Conservation (phyloP, 2,888 invertebrate genomes). For the Drosophila affinis region DNA sequence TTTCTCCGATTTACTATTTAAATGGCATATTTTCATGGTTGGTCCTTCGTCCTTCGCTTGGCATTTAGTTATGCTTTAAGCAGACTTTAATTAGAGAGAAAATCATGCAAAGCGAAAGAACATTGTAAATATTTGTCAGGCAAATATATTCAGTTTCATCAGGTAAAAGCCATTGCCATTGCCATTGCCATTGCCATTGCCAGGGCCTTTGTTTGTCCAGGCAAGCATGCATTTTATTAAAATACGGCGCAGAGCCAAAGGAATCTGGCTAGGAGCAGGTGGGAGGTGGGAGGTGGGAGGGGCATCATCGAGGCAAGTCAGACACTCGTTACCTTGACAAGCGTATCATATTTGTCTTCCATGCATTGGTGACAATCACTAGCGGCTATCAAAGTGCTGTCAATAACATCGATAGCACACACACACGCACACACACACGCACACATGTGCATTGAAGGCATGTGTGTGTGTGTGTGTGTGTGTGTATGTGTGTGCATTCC, state of each 20-base stretch:
- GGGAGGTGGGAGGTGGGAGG: neutral
- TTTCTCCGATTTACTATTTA: too few species aligned
- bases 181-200: too few species aligned
- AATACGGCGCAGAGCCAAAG: constrained; percentile 62
- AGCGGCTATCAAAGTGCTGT: constrained; percentile 69
- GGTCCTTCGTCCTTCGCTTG: neutral
- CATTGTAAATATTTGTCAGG: constrained; percentile 56
- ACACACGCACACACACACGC: neutral
- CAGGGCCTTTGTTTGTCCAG: constrained; percentile 41
- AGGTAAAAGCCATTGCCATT: constrained; percentile 30
- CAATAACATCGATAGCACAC: constrained; percentile 61
- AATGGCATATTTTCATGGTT: too few species aligned
- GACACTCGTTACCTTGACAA: constrained; percentile 66
- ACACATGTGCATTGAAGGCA: constrained; percentile 1
- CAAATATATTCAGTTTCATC: constrained; percentile 42
- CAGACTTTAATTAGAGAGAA: constrained; percentile 54
- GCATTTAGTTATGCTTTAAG: neutral
- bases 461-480: neutral
- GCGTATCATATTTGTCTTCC: constrained; percentile 69
- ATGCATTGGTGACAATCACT: constrained; percentile 72
- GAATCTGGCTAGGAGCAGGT: constrained; percentile 14
- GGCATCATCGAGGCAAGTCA: constrained; percentile 8
- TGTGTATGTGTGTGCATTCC: constrained; percentile 19
- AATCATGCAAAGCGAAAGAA: constrained; percentile 32
- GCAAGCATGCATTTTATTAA: constrained; percentile 67